Percentiles rank a stretch among this genome's conserved stretches.
These are phyloP conservation scores for Nilaparvata lugens DNA, from an alignment of 1,140 invertebrate genomes.

Conservation along the genomic window DNA sequence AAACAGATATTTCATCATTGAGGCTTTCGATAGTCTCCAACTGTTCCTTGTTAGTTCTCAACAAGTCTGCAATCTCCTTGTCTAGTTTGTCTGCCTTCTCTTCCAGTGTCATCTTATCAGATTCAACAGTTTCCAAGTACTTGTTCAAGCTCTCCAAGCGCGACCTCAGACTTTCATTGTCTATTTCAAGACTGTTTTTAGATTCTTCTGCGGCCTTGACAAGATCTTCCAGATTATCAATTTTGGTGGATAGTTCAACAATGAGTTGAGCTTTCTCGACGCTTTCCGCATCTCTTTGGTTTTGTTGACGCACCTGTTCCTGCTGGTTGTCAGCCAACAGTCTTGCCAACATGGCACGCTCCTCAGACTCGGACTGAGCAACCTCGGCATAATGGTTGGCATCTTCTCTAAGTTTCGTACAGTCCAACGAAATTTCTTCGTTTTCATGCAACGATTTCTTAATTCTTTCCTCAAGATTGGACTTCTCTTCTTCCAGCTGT, in stretches of 20 bases:
- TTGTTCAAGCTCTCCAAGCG: too few species aligned
- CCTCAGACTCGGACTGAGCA: neutral
- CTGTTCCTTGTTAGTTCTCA: too few species aligned
- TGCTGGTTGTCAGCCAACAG: conserved; percentile 7
- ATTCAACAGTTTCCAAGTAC: conserved; percentile 8
- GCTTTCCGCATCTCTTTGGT: neutral
- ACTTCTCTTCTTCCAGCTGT: neutral
- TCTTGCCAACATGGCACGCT: neutral
- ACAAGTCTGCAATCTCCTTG: conserved; percentile 5
- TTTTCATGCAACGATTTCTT: neutral
- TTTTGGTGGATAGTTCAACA: conserved; percentile 10
- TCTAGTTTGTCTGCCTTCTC: conserved; percentile 1
- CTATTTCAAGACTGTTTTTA: neutral
- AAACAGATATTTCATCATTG: too few species aligned
- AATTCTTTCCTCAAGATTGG: neutral
- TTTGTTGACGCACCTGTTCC: conserved; percentile 1
- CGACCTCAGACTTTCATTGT: neutral
- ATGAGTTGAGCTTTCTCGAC: conserved; percentile 7
- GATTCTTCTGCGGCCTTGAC: conserved; percentile 11
- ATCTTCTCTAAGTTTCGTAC: neutral
- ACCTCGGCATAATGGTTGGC: neutral
- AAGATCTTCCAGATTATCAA: conserved; percentile 16
- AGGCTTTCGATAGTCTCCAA: too few species aligned
- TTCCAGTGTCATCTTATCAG: conserved; percentile 11
- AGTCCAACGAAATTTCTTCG: neutral